Conservation (phyloP, 2,113 vertebrate species). For the Junco hyemalis region DNA sequence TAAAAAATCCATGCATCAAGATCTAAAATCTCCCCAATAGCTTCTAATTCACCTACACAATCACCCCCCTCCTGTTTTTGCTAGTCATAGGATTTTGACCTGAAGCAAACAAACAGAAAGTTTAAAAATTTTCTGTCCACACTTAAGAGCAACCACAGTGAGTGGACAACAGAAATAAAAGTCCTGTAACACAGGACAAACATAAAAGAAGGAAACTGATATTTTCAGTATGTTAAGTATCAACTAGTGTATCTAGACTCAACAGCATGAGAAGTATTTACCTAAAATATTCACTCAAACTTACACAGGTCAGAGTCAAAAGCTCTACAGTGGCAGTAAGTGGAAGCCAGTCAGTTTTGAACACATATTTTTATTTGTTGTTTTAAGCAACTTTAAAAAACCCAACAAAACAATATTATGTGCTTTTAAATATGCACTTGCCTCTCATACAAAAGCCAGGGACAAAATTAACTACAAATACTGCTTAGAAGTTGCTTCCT, state of each 20-base stretch:
- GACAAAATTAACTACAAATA: neutral
- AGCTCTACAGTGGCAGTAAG: neutral
- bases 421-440: neutral
- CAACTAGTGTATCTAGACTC: neutral
- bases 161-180: neutral
- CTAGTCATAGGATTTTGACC: rapidly evolving
- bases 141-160: neutral
- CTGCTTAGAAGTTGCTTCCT: neutral
- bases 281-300: neutral
- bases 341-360: neutral
- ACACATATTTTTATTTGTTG: neutral
- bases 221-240: neutral
- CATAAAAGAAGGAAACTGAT: neutral
- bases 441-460: neutral
- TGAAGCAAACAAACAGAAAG: neutral
- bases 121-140: neutral
- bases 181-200: neutral
- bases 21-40: neutral
- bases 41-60: neutral
- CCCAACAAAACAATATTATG: rapidly evolving
- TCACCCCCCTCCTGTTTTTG: neutral
- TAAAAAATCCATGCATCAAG: neutral
- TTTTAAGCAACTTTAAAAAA: neutral
- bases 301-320: neutral
- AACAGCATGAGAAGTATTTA: neutral